Evolutionary conservation across 2,888 invertebrate genomes (phyloP).

Genomic region (Acanthoscelides obtectus): DNA sequence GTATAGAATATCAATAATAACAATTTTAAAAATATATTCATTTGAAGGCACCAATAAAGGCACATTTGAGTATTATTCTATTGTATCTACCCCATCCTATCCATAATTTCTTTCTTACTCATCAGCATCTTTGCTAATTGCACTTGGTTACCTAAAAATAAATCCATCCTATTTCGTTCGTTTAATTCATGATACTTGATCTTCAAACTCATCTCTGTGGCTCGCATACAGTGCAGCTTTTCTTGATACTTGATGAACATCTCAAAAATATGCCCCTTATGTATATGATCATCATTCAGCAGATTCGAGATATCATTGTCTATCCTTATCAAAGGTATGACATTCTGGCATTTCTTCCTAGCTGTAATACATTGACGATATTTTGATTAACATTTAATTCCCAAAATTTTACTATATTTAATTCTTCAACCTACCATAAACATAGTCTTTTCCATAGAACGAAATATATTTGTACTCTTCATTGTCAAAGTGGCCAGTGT

Average conservation of each 20-base stretch:
- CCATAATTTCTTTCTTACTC: conserved; percentile 31
- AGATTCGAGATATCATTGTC: conserved; percentile 62
- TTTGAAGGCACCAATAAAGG: neutral
- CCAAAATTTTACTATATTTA: neutral
- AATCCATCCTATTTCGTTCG: conserved; percentile 42
- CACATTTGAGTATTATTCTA: neutral
- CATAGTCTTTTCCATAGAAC: conserved; percentile 81
- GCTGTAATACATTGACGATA: conserved; percentile 44
- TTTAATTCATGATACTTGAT: conserved; percentile 47
- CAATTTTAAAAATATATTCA: neutral
- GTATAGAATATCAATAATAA: neutral
- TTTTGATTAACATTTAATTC: neutral
- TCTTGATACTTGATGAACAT: conserved; percentile 63
- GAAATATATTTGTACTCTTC: conserved; percentile 69
- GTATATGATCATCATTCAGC: conserved; percentile 44
- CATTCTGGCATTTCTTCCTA: conserved; percentile 55
- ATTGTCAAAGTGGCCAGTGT: conserved; percentile 74
- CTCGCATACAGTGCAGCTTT: conserved; percentile 68
- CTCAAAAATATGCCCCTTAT: conserved; percentile 56
- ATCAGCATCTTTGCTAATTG: conserved; percentile 57
- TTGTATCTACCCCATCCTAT: conserved; percentile 10
- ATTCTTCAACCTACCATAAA: conserved; percentile 30
- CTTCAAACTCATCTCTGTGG: conserved; percentile 74
- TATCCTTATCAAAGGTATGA: conserved; percentile 57
- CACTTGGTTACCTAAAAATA: conserved; percentile 52